Conservation (phyloP, 2,888 invertebrate species). For the Cryptocephalus moraei region DNA sequence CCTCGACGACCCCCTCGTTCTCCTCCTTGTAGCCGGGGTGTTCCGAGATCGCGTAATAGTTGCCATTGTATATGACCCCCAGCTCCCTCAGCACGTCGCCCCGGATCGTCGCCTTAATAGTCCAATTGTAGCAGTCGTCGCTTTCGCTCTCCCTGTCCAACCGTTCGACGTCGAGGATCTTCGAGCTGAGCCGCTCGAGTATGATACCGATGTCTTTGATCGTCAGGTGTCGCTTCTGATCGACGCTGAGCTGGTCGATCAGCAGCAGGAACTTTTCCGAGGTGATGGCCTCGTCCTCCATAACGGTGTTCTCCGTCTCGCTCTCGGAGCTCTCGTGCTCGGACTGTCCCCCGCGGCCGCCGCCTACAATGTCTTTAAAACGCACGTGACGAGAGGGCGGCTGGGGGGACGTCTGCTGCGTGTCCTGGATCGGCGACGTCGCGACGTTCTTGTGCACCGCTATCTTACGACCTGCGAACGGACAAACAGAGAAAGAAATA, state of each 20-base stretch:
- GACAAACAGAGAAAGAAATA: no score
- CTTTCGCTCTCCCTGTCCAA: conserved; percentile 86
- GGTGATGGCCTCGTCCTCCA: conserved; percentile 83
- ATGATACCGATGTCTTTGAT: conserved; percentile 94
- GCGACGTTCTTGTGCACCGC: conserved; percentile 88
- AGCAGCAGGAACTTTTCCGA: conserved; percentile 87
- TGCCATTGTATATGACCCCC: conserved; percentile 90
- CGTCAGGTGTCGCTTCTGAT: conserved; percentile 83
- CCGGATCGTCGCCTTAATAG: conserved; percentile 88
- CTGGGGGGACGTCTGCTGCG: conserved; percentile 37
- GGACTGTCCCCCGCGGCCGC: conserved; percentile 37
- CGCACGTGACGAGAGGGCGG: conserved; percentile 70
- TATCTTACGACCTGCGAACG: conserved; percentile 55
- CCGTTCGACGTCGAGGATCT: conserved; percentile 87
- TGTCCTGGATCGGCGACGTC: conserved; percentile 76
- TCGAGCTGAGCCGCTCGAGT: conserved; percentile 81
- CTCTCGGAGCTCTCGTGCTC: conserved; percentile 85
- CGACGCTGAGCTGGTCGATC: conserved; percentile 86
- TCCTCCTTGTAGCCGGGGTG: conserved; percentile 90
- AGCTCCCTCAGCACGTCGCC: conserved; percentile 85
- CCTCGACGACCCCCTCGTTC: conserved; percentile 75
- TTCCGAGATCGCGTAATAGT: conserved; percentile 90
- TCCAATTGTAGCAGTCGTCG: conserved; percentile 93
- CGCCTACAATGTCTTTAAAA: conserved; percentile 69
- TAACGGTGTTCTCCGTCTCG: conserved; percentile 86